Conservation (phyloP, 2,888 invertebrate genomes). For the Terebella lapidaria region DNA sequence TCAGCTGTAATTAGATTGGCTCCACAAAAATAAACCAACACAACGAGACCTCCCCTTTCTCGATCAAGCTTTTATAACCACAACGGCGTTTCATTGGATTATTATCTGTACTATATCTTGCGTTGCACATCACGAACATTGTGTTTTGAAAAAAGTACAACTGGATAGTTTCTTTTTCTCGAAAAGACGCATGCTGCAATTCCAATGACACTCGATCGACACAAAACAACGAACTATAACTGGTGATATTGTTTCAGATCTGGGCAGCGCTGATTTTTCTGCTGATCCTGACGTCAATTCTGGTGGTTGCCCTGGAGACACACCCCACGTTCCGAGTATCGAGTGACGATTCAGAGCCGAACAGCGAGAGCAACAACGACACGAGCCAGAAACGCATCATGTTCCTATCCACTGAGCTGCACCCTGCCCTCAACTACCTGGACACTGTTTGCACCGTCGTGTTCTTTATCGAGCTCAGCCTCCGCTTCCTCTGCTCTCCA, state of each 20-base stretch:
- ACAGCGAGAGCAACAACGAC: background rate
- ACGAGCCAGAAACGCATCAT: constrained; percentile 11
- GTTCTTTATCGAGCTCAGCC: constrained; percentile 9
- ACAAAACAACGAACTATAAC: no score
- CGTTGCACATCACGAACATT: no score
- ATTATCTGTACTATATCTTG: no score
- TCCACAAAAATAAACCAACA: no score
- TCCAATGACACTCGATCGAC: no score
- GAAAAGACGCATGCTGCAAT: no score
- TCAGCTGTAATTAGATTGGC: no score
- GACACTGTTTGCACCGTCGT: constrained; percentile 9
- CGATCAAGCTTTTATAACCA: no score
- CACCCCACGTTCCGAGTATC: constrained; percentile 27
- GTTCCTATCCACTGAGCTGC: constrained; percentile 3
- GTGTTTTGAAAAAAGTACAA: no score
- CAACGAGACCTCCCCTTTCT: no score
- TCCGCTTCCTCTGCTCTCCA: constrained; percentile 14
- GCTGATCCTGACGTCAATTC: constrained; percentile 29
- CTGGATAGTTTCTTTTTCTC: no score
- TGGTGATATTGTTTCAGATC: constrained; percentile 34
- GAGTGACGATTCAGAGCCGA: background rate
- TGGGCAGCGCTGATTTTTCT: constrained; percentile 31
- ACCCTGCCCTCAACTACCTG: constrained; percentile 7
- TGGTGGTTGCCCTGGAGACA: constrained; percentile 30
- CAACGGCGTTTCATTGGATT: no score